Base-by-base conservation (phyloP, 1,140 invertebrate genomes). In the Hylaeus anthracinus region DNA sequence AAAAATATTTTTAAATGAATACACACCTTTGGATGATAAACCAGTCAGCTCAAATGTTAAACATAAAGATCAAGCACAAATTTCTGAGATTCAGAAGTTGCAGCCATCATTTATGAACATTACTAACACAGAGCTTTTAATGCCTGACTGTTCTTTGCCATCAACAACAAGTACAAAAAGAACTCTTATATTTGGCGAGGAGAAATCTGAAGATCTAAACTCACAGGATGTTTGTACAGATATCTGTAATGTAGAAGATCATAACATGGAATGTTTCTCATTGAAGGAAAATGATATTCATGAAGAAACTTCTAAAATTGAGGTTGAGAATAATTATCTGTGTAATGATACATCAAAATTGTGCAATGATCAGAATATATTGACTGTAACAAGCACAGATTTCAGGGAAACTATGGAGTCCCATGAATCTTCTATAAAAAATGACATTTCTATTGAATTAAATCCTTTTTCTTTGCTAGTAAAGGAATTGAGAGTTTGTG, bases 381-480 rank as follows among this genome's bases (percentile, higher is more conserved):
- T 41, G 12, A 60, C 39, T 14, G 53, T 15, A 60, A 65, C 45
- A 41, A 8, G 15, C 41, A n/a, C n/a, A 66, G 2, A 60, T 39
- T 8, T 51, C 5, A n/a, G 14, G 8, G 1, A 37, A 77, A 39
- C 2, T 76, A 56, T 55, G 39, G 12, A 61, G 37, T 1, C 45
- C 10, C 26, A 63, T 37, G 8, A 9, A 72, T n/a, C 14, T 48
- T 56, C 8, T 26, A 39, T 5, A 41, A 12, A 80, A 60, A 26
- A 66, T 3, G 45, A 53, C 51, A 9, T 64, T 9, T n/a, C 45
- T 1, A 48, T 12, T 15, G 64, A 77, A 51, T 14, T 77, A 45
- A 51, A 85, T 67, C 69, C 72, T 1, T 89, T 90, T 80, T 51
- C 64, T 69, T 61, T 2, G 1, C 56, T 90, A 43, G 61, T 61